phyloP scores from a whole-genome alignment of 2,797 vertebrate species.

The Sebastes baramenuke region DNA sequence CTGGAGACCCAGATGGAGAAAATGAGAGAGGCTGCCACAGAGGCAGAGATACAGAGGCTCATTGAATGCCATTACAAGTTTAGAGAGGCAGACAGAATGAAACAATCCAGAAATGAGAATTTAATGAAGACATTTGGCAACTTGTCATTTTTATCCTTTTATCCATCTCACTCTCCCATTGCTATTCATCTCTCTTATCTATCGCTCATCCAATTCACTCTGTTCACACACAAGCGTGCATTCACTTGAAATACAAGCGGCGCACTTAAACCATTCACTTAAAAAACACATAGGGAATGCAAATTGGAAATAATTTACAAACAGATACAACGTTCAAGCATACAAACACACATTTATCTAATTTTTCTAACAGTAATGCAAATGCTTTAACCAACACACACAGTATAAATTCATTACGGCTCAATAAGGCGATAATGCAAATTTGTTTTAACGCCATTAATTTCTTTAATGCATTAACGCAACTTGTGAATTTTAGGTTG shows the following conservation, averaged over 20 bases:
- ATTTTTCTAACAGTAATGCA: background rate
- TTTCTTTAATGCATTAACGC: too few relatives aligned
- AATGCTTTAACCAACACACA: background rate
- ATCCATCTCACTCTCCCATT: constrained; percentile 12
- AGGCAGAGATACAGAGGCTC: constrained; percentile 29
- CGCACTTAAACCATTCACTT: constrained; percentile 10
- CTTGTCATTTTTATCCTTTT: constrained; percentile 50
- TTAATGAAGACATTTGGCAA: constrained; percentile 68
- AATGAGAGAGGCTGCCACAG: constrained; percentile 13
- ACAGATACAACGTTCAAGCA: background rate
- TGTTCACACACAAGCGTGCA: background rate
- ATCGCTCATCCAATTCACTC: constrained; percentile 2
- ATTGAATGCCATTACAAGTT: constrained; percentile 52
- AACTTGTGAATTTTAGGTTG: too few relatives aligned
- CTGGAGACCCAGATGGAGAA: constrained; percentile 13
- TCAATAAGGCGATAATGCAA: too few relatives aligned
- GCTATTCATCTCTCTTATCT: constrained; percentile 27
- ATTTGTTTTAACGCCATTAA: too few relatives aligned
- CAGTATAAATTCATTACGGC: background rate
- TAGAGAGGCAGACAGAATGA: constrained; percentile 50
- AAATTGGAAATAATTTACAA: constrained; percentile 17
- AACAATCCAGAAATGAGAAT: constrained; percentile 59
- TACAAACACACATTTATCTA: background rate
- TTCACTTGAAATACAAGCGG: constrained; percentile 2
- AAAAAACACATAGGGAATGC: background rate